Conservation (phyloP, 1,140 invertebrate genomes). For the Ridgeia piscesae region DNA sequence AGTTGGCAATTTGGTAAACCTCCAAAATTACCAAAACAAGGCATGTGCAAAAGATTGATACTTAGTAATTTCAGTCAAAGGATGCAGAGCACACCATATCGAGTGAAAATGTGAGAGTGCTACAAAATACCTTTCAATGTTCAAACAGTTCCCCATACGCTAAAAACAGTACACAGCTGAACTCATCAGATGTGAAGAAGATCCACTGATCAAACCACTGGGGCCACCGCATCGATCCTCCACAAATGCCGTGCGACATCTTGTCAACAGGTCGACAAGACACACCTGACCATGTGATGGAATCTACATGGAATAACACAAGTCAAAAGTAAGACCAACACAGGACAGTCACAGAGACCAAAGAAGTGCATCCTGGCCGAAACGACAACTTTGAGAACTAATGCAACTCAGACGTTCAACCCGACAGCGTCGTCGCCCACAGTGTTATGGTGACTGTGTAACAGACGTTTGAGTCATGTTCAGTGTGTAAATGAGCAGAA, state of each 20-base stretch:
- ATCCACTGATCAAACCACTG: background rate
- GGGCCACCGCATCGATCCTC: background rate
- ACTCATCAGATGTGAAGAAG: background rate
- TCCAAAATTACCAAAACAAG: background rate
- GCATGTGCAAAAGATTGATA: background rate
- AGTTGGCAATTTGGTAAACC: conserved; percentile 6
- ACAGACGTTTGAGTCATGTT: background rate
- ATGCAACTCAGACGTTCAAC: background rate
- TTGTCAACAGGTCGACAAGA: background rate
- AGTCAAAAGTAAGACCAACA: background rate
- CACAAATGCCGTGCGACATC: background rate
- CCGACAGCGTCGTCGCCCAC: background rate
- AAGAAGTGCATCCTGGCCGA: background rate
- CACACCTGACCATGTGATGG: background rate
- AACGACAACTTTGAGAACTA: background rate
- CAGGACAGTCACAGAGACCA: background rate
- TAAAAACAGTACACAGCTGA: background rate
- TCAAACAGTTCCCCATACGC: background rate
- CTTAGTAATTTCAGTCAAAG: background rate
- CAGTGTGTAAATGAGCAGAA: background rate
- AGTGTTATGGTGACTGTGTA: background rate
- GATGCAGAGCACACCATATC: background rate
- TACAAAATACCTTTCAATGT: background rate
- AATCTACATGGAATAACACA: background rate
- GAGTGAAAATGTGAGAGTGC: background rate